A percentile compares a stretch with the other conserved stretches of the same genome.
Conservation (phyloP, 2,113 vertebrate genomes). For the Tachysurus vachellii region DNA sequence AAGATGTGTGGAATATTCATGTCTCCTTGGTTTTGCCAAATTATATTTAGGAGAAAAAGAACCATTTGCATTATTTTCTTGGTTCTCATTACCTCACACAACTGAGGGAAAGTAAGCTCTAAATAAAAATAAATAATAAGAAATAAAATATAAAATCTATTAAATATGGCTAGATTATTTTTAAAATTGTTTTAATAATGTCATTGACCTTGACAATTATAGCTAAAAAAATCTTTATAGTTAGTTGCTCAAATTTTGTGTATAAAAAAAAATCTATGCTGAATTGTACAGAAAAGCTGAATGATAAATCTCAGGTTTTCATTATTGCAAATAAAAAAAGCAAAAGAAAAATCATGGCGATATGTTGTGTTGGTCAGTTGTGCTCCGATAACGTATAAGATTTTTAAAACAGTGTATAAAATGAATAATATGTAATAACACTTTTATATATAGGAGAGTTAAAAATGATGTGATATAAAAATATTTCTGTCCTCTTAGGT, state of each 20-base stretch:
- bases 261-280: too few species aligned
- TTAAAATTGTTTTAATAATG: background rate
- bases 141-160: background rate
- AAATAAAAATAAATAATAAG: background rate
- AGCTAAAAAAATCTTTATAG: background rate
- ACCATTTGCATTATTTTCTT: background rate
- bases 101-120: background rate
- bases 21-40: background rate
- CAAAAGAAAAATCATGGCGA: background rate
- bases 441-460: background rate
- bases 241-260: background rate
- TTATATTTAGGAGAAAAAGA: background rate
- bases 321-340: background rate
- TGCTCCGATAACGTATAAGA: too few species aligned
- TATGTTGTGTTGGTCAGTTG: background rate
- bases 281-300: background rate
- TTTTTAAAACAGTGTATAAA: background rate
- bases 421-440: background rate
- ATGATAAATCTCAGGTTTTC: background rate
- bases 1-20: background rate
- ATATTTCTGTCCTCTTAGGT: slow-evolving; percentile 66
- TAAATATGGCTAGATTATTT: background rate
- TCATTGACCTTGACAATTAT: background rate
- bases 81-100: background rate
- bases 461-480: background rate